These are phyloP conservation scores for Thinocorus orbignyianus DNA, from an alignment of 2,113 vertebrate species.

Conservation along the genomic window DNA sequence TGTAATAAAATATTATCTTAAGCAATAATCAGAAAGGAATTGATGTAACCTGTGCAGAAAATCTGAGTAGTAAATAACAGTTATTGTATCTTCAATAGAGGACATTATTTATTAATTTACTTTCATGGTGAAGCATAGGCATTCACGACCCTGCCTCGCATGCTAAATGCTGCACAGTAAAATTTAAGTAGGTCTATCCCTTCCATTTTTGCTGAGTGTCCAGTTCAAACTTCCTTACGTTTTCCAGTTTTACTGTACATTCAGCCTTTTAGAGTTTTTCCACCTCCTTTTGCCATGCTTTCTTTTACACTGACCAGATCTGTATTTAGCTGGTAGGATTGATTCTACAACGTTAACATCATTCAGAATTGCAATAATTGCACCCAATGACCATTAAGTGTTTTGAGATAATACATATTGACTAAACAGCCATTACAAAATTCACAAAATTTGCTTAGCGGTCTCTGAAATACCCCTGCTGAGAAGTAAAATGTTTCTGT, in stretches of 20 bases:
- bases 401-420: neutral
- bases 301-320: neutral
- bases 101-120: neutral
- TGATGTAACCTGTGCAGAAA: neutral
- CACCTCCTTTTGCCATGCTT: neutral
- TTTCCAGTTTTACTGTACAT: neutral
- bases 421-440: neutral
- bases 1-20: neutral
- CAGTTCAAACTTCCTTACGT: neutral
- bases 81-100: neutral
- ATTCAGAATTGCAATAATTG: neutral
- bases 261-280: neutral
- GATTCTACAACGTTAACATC: neutral
- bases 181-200: neutral
- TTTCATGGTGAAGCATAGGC: neutral
- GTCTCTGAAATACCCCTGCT: neutral
- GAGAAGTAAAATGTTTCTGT: slow-evolving; percentile 1
- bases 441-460: neutral
- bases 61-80: neutral
- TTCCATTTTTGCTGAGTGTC: neutral
- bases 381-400: neutral
- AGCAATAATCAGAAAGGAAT: neutral
- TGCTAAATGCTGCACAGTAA: neutral
- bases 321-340: neutral
- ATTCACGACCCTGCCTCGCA: neutral